Base-by-base conservation (phyloP, 2,797 vertebrate genomes). In the Dermochelys coriacea region DNA sequence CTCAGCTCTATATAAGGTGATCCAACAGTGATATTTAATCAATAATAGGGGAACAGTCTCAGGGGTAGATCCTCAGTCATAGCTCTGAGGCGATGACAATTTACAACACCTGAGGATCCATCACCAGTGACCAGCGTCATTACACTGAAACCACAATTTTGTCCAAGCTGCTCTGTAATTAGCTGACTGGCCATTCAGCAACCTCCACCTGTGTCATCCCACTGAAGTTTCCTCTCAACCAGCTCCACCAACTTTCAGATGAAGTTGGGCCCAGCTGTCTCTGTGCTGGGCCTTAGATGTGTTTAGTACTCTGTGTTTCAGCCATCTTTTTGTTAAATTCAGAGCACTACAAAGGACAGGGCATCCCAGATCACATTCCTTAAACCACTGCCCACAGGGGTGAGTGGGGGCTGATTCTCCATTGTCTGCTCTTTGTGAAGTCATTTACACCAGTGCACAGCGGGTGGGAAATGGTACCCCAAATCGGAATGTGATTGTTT, bases 341-440 rank as follows among this genome's bases (percentile, higher is more conserved):
- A 71, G 88, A 85, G 7, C n/a, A 0, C 0, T 3, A 31, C 29
- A 75, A 84, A 79, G 54, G 34, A 81, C 0, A 2, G 23, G n/a
- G 6, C 5, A 84, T 29, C 7, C 85, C 31, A 92, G 75, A 18
- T 10, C 87, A 25, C 49, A 37, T 41, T 11, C 10, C 37, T 12
- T 23, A n/a, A 71, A 41, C 68, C 68, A 71, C 68, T 37, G 37
- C n/a, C n/a, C 23, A 41, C 37, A 71, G 10, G 10, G 37, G 3
- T 3, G 37, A 21, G 68, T 41, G 37, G 37, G 64, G 11, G 11
- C 68, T 71, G 68, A 23, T 71, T 71, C 18, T 41, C 37, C n/a
- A 71, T 11, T 19, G 68, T 23, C 64, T 23, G n/a, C 5, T 71
- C 10, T 34, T 61, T 61, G 29, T 61, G 57, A 61, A 61, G 57